These are phyloP conservation scores for Petaurus breviceps DNA, from an alignment of 2,113 vertebrate species.

Conservation along the genomic window DNA sequence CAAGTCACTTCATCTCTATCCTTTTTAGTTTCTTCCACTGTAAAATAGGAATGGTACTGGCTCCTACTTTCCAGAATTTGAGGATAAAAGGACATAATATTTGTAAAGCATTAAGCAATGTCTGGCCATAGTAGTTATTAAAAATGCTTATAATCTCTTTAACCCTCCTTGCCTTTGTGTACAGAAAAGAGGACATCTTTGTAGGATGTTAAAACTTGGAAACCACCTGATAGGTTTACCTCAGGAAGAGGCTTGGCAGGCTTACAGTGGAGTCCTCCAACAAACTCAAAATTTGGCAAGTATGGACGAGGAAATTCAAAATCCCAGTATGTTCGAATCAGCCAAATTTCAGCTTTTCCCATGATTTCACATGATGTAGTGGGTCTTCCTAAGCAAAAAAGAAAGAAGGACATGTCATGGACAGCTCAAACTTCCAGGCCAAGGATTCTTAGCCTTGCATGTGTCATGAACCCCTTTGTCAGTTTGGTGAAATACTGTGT, in stretches of 20 bases:
- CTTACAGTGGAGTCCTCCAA: constrained; percentile 93
- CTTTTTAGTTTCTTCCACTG: no score
- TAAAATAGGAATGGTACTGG: no score
- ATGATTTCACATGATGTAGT: constrained; percentile 88
- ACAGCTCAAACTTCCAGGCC: no score
- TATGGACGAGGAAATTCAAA: constrained; percentile 92
- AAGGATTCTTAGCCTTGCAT: not conserved
- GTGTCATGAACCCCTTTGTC: not conserved
- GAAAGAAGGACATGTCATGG: not conserved
- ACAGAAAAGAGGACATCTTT: not conserved
- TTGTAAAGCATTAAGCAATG: no score
- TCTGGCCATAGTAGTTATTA: not conserved
- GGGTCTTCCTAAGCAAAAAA: constrained; percentile 84
- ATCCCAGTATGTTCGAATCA: constrained; percentile 94
- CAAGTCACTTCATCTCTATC: not conserved
- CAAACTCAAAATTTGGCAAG: constrained; percentile 93
- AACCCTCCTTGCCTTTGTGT: not conserved
- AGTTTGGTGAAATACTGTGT: not conserved
- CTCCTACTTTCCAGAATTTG: no score
- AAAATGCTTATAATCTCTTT: not conserved
- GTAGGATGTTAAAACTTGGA: not conserved
- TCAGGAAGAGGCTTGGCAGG: constrained; percentile 91
- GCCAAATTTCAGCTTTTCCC: constrained; percentile 93
- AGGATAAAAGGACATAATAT: no score
- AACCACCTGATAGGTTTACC: constrained; percentile 76